Evolutionary conservation across 2,797 vertebrate species (phyloP).

Genomic region (Adrianichthys oophorus): DNA sequence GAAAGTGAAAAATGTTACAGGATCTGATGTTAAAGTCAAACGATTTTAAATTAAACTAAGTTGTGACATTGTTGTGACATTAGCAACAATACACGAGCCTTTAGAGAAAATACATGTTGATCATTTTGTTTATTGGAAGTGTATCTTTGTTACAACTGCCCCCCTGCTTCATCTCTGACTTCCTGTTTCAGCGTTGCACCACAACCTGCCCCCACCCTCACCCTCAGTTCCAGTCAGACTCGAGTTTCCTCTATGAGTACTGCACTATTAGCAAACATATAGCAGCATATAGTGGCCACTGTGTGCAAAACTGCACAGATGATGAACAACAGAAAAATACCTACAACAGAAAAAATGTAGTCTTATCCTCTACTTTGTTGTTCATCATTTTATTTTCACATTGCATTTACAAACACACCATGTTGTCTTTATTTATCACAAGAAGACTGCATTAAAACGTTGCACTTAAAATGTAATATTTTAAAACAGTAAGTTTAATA

Average conservation of each 20-base stretch:
- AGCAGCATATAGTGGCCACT: slow-evolving; percentile 4
- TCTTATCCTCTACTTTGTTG: too few relatives aligned
- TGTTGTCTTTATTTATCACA: too few relatives aligned
- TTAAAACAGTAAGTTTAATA: too few relatives aligned
- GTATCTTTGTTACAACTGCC: slow-evolving; percentile 23
- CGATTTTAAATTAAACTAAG: too few relatives aligned
- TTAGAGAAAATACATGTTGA: slow-evolving; percentile 19
- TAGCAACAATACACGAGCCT: too few relatives aligned
- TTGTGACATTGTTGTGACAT: too few relatives aligned
- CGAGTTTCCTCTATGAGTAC: slow-evolving; percentile 38
- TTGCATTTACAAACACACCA: too few relatives aligned
- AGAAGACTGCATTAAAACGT: too few relatives aligned
- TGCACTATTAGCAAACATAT: neutral
- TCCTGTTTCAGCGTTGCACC: slow-evolving; percentile 69
- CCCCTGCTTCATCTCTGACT: slow-evolving; percentile 55
- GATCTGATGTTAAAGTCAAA: too few relatives aligned
- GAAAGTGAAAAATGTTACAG: too few relatives aligned
- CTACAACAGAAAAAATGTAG: neutral
- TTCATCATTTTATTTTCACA: too few relatives aligned
- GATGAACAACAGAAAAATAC: neutral
- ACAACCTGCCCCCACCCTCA: slow-evolving; percentile 18
- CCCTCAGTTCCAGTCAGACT: slow-evolving; percentile 13
- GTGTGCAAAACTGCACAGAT: neutral
- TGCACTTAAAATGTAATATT: too few relatives aligned
- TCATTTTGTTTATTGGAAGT: slow-evolving; percentile 6